Conservation (phyloP, 2,113 vertebrate species). For the Laticauda laticaudata region DNA sequence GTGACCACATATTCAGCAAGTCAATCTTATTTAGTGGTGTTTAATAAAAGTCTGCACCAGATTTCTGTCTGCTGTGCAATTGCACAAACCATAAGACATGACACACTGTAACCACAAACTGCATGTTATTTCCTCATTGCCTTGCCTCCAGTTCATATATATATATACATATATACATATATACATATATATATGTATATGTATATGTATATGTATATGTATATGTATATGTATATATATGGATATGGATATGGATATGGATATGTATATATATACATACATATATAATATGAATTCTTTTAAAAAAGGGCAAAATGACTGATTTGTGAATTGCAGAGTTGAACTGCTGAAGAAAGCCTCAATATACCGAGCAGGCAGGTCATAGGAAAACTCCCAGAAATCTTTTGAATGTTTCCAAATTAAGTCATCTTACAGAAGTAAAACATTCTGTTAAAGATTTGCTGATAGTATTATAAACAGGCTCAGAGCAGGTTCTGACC, state of each 20-base stretch:
- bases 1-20: background rate
- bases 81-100: background rate
- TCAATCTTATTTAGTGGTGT: background rate
- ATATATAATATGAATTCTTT: background rate
- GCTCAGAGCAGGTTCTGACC: background rate
- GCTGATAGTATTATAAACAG: background rate
- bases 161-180: too few relatives aligned
- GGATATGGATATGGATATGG: too few relatives aligned
- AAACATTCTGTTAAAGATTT: background rate
- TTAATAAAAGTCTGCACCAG: background rate
- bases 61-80: background rate
- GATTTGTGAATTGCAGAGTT: background rate
- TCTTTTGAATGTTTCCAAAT: background rate
- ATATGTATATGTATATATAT: too few relatives aligned
- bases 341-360: background rate
- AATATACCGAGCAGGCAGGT: background rate
- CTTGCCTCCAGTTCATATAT: too few relatives aligned
- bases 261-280: too few relatives aligned
- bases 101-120: background rate
- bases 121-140: background rate
- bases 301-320: background rate
- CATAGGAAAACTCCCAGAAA: background rate
- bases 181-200: too few relatives aligned
- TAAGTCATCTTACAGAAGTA: rapidly evolving
- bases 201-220: too few relatives aligned